Evolutionary conservation across 2,888 invertebrate species (phyloP).

Genomic region (Archips xylosteana): DNA sequence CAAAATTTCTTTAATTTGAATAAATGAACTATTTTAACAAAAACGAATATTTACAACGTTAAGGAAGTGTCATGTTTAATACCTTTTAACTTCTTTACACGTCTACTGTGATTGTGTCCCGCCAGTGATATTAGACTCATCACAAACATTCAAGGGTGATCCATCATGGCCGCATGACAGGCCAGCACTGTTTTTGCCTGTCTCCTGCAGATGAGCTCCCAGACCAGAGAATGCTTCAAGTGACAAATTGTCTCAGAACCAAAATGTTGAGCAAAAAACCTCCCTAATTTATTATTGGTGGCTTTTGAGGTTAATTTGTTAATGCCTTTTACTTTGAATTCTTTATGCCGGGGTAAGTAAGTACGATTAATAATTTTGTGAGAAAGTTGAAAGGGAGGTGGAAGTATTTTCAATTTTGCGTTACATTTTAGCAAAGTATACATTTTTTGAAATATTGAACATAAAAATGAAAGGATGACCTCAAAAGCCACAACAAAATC

Average conservation of each 20-base stretch:
- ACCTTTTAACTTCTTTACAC: neutral
- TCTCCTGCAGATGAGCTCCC: constrained; percentile 35
- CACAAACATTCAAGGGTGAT: constrained; percentile 35
- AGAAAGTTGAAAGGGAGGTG: neutral
- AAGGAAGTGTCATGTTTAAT: no score
- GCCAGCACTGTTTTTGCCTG: constrained; percentile 40
- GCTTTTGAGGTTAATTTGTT: constrained; percentile 40
- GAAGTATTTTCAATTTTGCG: constrained; percentile 3
- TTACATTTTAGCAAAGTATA: no score
- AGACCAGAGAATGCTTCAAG: constrained; percentile 32
- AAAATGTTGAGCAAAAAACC: constrained; percentile 31
- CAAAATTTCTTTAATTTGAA: no score
- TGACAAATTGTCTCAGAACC: constrained; percentile 42
- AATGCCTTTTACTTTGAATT: constrained; percentile 41
- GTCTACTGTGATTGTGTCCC: constrained; percentile 19
- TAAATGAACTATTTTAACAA: no score
- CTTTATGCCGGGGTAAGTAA: constrained; percentile 34
- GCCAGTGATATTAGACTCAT: constrained; percentile 35
- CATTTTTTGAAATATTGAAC: no score
- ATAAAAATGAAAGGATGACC: neutral
- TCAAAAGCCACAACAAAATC: neutral
- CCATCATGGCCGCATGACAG: constrained; percentile 33
- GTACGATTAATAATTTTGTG: constrained; percentile 38
- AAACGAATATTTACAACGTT: no score
- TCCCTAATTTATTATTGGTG: constrained; percentile 37